Base-by-base conservation (phyloP, 2,797 vertebrate genomes). In the Vireo griseus region DNA sequence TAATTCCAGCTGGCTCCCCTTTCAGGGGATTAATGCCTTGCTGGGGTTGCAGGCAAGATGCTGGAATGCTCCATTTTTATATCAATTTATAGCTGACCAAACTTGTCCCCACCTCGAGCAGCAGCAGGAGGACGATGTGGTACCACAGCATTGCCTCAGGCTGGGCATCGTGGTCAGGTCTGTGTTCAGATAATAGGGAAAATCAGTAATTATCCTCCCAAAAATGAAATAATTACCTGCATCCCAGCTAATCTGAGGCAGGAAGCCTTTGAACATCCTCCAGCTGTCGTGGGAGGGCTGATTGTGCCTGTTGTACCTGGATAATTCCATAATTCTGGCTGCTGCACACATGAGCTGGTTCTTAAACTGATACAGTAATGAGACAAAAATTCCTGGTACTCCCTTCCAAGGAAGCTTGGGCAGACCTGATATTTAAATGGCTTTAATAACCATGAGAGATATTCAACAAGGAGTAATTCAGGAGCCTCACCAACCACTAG, bases 391-490 rank as follows among this genome's bases (percentile, higher is more conserved):
- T 74, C 45, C 57, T 44, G 24, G 45, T 58, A 7, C 22, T 8
- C 2, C 5, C 45, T 71, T 69, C 11, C 39, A 29, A 4, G 48
- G 35, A 42, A 40, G 5, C 31, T 13, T 59, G 59, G 54, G 19
- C 75, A 85, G 72, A 28, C 40, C 29, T 65, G 21, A 5, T 18
- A 16, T n/a, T 80, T 35, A 39, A 86, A 9, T 17, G 19, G 50
- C 4, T 39, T 35, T 57, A 12, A 52, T 25, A 52, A 59, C 24
- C 16, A 25, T 3, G 24, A 52, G 16, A 9, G 8, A 22, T 62
- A 18, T 22, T 35, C 10, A 22, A 0, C 31, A 2, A 5, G 31
- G 13, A 7, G 3, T 6, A 28, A 42, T 42, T 55, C 31, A 42
- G 25, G 35, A 48, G 35, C 3, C 65, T 55, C 48, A 31, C 3